Conservation (phyloP, 2,113 vertebrate species). For the Antechinus stuartii region DNA sequence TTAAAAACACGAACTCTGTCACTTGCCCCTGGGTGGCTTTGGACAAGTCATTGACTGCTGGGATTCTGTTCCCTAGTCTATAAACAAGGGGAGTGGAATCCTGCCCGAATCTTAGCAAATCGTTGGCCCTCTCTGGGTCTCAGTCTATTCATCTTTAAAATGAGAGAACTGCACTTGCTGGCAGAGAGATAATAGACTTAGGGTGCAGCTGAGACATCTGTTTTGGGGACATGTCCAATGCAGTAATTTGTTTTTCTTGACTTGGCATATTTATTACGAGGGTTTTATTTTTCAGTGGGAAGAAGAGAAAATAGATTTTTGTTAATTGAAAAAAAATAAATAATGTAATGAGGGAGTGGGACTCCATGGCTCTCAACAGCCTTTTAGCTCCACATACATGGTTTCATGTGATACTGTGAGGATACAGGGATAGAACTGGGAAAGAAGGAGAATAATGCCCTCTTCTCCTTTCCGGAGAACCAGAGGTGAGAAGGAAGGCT, state of each 20-base stretch:
- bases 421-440: neutral
- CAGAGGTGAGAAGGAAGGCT: neutral
- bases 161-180: neutral
- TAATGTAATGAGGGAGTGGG: neutral
- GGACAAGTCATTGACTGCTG: neutral
- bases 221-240: neutral
- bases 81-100: neutral
- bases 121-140: too few relatives aligned
- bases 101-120: too few relatives aligned
- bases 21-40: neutral
- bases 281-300: neutral
- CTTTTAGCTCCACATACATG: neutral
- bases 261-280: neutral
- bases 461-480: too few relatives aligned
- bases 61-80: neutral
- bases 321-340: neutral
- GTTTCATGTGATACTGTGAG: neutral
- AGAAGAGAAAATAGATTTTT: neutral
- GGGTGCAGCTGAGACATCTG: neutral
- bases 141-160: neutral
- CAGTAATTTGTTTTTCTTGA: neutral
- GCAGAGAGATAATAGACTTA: neutral
- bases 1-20: neutral
- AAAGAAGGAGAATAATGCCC: neutral
- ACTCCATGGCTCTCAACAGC: neutral